phyloP scores from a whole-genome alignment of 2,797 vertebrate genomes.

The Ceyx erithaca region DNA sequence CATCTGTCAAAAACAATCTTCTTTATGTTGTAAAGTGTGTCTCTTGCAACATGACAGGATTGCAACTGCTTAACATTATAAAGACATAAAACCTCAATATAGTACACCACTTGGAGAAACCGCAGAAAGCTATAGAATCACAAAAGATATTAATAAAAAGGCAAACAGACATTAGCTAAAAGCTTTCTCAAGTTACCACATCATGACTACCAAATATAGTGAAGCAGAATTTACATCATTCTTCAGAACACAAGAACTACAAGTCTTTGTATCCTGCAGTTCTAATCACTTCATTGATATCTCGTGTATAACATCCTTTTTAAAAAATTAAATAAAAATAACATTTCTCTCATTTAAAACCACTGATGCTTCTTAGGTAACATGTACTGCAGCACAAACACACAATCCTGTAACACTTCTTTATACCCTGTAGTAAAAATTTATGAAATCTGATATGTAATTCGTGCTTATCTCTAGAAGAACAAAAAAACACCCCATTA shows the following conservation, averaged over 20 bases:
- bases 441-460: not conserved
- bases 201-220: not conserved
- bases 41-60: conserved; percentile 79
- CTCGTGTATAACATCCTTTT: not conserved
- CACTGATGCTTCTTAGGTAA: not conserved
- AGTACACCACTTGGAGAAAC: conserved; percentile 81
- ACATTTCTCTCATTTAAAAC: not conserved
- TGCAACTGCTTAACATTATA: conserved; percentile 77
- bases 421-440: not conserved
- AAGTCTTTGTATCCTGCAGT: not conserved
- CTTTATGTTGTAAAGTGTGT: conserved; percentile 72
- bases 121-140: conserved; percentile 76
- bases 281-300: not conserved
- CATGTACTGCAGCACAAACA: not conserved
- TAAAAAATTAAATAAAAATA: not conserved
- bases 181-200: not conserved
- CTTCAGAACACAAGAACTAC: not conserved
- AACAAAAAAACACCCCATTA: not conserved
- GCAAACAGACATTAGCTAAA: not conserved
- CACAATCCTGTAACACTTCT: not conserved
- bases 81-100: conserved; percentile 77
- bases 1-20: conserved; percentile 42
- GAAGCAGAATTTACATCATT: not conserved
- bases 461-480: not conserved
- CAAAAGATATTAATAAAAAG: not conserved